Evolutionary conservation across 2,888 invertebrate species (phyloP).

Genomic region (Chalcosyrphus nemorum): DNA sequence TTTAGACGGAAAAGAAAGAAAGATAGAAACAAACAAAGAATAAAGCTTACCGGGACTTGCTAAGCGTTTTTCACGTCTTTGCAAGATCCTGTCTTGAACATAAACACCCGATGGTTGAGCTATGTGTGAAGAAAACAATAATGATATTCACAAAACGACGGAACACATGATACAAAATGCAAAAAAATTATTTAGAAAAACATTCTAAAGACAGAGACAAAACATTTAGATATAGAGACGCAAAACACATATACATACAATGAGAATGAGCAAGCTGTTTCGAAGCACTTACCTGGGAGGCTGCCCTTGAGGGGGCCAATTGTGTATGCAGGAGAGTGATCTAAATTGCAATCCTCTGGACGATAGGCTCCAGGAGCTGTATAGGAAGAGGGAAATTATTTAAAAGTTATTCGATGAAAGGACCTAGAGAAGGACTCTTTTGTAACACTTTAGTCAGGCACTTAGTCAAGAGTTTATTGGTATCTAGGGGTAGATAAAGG

Average conservation of each 20-base stretch:
- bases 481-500: too few species aligned
- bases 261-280: slow-evolving; percentile 43
- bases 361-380: slow-evolving; percentile 85
- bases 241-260: slow-evolving; percentile 18
- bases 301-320: slow-evolving; percentile 84
- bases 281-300: slow-evolving; percentile 77
- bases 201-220: slow-evolving; percentile 15
- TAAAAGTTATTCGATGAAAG: neutral
- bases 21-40: neutral
- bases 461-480: too few species aligned
- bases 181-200: slow-evolving; percentile 14
- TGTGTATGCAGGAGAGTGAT: slow-evolving; percentile 83
- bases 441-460: too few species aligned
- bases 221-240: slow-evolving; percentile 5
- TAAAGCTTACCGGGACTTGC: slow-evolving; percentile 80
- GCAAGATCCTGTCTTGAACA: slow-evolving; percentile 81
- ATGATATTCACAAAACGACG: slow-evolving; percentile 34
- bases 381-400: slow-evolving; percentile 14
- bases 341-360: slow-evolving; percentile 83
- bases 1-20: neutral
- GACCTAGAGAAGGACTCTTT: too few species aligned
- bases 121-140: slow-evolving; percentile 27
- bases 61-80: slow-evolving; percentile 81
- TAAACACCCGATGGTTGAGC: slow-evolving; percentile 78
- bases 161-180: neutral